These are phyloP conservation scores for Sebastes aleutianus DNA, from an alignment of 2,797 vertebrate genomes.

Conservation along the genomic window DNA sequence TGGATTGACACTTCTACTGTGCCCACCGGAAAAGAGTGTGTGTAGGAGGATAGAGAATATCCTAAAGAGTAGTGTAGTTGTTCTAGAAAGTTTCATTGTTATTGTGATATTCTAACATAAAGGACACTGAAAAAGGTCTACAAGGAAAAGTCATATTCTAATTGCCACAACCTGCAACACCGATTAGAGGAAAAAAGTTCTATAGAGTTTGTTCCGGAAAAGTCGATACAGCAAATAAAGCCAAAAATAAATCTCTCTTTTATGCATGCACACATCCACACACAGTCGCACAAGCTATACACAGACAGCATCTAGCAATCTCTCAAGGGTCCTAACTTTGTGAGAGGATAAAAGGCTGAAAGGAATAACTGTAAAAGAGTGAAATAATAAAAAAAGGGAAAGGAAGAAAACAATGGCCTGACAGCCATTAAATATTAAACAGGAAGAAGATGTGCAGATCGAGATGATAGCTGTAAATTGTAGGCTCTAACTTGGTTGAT, in stretches of 20 bases:
- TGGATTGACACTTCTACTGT: neutral
- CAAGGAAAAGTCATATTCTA: neutral
- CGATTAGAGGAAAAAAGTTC: neutral
- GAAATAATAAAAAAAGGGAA: neutral
- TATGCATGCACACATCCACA: neutral
- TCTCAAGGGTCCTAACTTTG: slow-evolving; percentile 12
- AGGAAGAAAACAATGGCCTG: slow-evolving; percentile 20
- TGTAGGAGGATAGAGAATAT: neutral
- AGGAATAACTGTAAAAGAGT: slow-evolving; percentile 7
- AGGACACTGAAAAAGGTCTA: neutral
- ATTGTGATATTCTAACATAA: neutral
- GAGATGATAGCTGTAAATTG: slow-evolving; percentile 25
- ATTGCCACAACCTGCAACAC: neutral
- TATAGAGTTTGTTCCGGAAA: neutral
- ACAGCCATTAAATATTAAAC: slow-evolving; percentile 53
- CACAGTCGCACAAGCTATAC: neutral
- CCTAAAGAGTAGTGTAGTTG: neutral
- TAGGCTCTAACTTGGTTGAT: neutral
- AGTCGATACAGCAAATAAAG: neutral
- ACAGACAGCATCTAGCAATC: slow-evolving; percentile 3
- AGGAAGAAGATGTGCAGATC: neutral
- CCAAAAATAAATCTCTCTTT: neutral
- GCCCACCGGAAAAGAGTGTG: neutral
- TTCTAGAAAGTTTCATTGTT: neutral
- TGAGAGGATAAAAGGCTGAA: slow-evolving; percentile 8